Evolutionary conservation across 2,797 vertebrate species (phyloP).

Genomic region (Karalla daura): DNA sequence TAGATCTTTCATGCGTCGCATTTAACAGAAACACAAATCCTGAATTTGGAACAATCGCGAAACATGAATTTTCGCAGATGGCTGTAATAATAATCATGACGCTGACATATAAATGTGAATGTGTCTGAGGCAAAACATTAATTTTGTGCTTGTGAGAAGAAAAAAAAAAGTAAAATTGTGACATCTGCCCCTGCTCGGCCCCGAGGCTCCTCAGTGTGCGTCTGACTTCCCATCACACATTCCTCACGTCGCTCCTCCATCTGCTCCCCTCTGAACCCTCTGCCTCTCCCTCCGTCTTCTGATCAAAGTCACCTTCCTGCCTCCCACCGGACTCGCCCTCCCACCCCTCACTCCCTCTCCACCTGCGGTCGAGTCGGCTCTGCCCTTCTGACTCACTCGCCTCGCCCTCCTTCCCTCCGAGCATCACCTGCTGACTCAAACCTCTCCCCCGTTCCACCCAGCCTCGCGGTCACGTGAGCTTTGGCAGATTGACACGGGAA

Average conservation of each 20-base stretch:
- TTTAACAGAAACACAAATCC: conserved; percentile 1
- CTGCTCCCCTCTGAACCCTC: conserved; percentile 66
- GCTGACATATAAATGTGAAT: neutral
- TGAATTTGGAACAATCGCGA: neutral
- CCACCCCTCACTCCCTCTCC: conserved; percentile 31
- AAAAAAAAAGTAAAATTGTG: conserved; percentile 6
- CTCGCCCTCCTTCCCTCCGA: neutral
- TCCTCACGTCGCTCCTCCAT: conserved; percentile 62
- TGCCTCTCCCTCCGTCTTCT: conserved; percentile 29
- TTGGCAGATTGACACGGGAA: neutral
- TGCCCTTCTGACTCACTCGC: conserved; percentile 19
- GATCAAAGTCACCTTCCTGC: conserved; percentile 72
- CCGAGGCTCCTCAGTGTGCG: conserved; percentile 16
- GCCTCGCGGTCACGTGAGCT: neutral
- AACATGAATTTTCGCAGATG: neutral
- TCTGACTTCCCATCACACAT: conserved; percentile 58
- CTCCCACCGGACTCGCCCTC: conserved; percentile 47
- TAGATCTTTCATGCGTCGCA: neutral
- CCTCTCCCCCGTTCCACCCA: neutral
- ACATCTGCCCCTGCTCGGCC: neutral
- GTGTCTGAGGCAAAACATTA: neutral
- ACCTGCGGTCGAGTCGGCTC: conserved; percentile 62
- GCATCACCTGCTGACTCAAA: conserved; percentile 15
- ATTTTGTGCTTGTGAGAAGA: neutral
- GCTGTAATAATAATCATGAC: neutral